Evolutionary conservation across 2,888 invertebrate genomes (phyloP).

Genomic region (Dione juno): DNA sequence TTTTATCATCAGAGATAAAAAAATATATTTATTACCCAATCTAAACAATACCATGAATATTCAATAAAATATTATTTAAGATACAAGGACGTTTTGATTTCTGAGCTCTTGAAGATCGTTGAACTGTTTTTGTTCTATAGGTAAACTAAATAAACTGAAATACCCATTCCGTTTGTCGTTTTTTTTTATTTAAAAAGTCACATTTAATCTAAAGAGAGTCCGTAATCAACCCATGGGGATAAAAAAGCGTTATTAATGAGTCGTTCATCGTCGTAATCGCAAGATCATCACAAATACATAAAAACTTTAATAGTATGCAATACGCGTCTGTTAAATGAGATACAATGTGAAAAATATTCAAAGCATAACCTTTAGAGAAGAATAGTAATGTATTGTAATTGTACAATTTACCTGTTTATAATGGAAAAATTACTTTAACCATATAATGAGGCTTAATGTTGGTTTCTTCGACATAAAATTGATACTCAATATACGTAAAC

Average conservation of each 20-base stretch:
- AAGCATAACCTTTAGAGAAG: slow-evolving; percentile 4
- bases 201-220: no score
- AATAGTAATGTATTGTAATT: neutral
- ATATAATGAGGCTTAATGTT: neutral
- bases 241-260: no score
- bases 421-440: slow-evolving; percentile 10
- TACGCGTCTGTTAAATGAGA: slow-evolving; percentile 4
- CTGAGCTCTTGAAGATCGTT: neutral
- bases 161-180: no score
- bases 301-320: neutral
- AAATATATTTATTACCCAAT: neutral
- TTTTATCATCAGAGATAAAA: neutral
- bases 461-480: slow-evolving; percentile 4
- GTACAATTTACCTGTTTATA: slow-evolving; percentile 2
- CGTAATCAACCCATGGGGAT: no score
- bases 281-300: slow-evolving; percentile 9
- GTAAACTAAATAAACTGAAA: neutral
- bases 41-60: slow-evolving; percentile 6
- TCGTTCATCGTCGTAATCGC: neutral
- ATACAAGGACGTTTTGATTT: neutral
- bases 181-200: no score
- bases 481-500: neutral
- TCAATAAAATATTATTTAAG: neutral
- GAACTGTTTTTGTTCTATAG: neutral
- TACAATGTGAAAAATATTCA: slow-evolving; percentile 15